Evolutionary conservation across 2,888 invertebrate species (phyloP).

Genomic region (Cephus spinipes): DNA sequence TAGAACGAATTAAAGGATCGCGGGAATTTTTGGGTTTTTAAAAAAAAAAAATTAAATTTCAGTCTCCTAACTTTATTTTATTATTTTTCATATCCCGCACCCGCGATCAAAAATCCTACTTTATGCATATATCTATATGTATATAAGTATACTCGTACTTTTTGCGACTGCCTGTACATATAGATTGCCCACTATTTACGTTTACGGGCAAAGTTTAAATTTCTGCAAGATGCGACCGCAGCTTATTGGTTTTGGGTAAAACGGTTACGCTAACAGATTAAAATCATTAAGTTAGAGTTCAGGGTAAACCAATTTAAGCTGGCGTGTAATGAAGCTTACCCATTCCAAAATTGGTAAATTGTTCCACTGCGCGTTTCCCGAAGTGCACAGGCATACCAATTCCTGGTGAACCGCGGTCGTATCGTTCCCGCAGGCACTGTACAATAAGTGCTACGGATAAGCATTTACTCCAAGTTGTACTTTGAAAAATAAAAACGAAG

Average conservation of each 20-base stretch:
- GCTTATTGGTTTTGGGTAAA: background rate
- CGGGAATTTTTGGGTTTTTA: background rate
- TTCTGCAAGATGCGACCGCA: background rate
- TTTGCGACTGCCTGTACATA: too few relatives aligned
- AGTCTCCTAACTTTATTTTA: background rate
- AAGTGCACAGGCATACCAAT: too few relatives aligned
- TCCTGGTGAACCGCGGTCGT: background rate
- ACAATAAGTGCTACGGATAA: background rate
- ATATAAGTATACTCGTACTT: too few relatives aligned
- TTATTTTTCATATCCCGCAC: background rate
- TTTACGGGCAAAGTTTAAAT: background rate
- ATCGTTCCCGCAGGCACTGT: too few relatives aligned
- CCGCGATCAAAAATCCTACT: background rate
- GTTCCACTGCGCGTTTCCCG: background rate
- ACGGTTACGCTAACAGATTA: background rate
- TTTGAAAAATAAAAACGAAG: background rate
- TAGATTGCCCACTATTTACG: background rate
- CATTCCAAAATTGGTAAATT: background rate
- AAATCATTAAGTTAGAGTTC: background rate
- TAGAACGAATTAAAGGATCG: background rate
- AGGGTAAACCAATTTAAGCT: slow-evolving; percentile 4
- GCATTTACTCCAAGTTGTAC: background rate
- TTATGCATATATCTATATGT: background rate
- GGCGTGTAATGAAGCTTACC: background rate
- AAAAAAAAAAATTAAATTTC: background rate